Evolutionary conservation across 2,113 vertebrate genomes (phyloP), one percentile per base, ranked within the genome.

Genomic region (Cyphotilapia sp.): DNA sequence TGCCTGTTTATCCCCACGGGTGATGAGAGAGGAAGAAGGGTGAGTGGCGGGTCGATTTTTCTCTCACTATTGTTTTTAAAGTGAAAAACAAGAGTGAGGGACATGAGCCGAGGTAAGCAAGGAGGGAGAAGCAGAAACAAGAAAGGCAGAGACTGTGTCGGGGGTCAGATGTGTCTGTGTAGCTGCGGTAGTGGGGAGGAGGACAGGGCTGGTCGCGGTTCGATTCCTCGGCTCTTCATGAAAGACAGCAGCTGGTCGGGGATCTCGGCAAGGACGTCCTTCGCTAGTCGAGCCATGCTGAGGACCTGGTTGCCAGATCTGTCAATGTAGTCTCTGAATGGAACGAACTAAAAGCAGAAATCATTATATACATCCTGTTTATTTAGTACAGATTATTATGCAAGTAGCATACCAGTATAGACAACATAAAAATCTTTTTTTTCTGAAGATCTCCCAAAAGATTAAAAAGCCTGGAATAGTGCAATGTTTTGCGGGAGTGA

Each of bases 281-380:
- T 99, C 51, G 98, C 98, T 93, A 99, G 96, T 10, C 98, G 97
- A 31, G 98, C 98, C 98, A 99, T 99, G 96, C 98, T 99, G 89
- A 99, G 96, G 66, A 99, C 98, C 91, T 99, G 98, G 95, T 99
- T 99, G 78, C 98, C 98, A 0, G 98, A 97, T 88, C 97, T 97
- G 17, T 99, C 98, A 4, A 99, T 97, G 19, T 99, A 99, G 94
- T 99, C 98, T 86, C 98, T 97, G 96, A 99, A 99, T 0, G 98
- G 98, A 91, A 99, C 98, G 33, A 99, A 99, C 98, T 99, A 88
- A 7, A 90, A 78, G 24, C 6, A 78, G 59, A 82, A 59, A 82
- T 29, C 54, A 4, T 17, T 47, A 63, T 17, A 76, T 76, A 76
- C 4, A n/a, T 17, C 59, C 9, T 27, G 19, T 61, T 12, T 49